Evolutionary conservation across 2,888 invertebrate genomes (phyloP), one percentile per base, ranked within the genome.

Genomic region (Aspidapion aeneum): DNA sequence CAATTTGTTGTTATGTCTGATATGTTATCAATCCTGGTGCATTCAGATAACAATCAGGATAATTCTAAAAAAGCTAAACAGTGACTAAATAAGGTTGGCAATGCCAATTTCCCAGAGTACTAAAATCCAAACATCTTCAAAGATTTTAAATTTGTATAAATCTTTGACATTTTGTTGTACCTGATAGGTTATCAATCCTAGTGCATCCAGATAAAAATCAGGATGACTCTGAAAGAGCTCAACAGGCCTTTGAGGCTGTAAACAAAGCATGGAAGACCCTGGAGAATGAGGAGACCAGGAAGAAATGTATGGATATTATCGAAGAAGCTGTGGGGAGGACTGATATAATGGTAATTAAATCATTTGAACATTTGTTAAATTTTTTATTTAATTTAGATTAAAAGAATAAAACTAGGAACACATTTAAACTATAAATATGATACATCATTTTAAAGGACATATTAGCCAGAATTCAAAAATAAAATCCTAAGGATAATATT

Each of bases 201-300:
- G 97, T 99, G 48, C 99, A 99, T 89, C 99, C 99, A 19, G 99
- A 99, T 79, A 99, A 99, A 83, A 99, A 99, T 83, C 91, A 91
- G 82, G 95, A 98, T 82, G 96, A 99, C 79, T 83, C 88, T 21
- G 98, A 98, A 63, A 85, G 96, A 78, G 96, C 99, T 1, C 96
- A 99, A 78, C 88, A 90, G 77, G 92, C 93, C 55, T 94, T 94
- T 79, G 94, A 94, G 82, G 92, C 96, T 75, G 89, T 98, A 57
- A 96, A 96, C 78, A 90, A 93, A 77, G 93, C 98, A 0, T 98
- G 94, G 90, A 96, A 96, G 82, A 94, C 91, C 1, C 80, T 99
- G 74, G 98, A 99, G 81, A 93, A 92, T 82, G 98, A 98, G 72
- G 93, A 94, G 65, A 93, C 96, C 0, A 86, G 96, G 72, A 91